These are phyloP conservation scores for Mimas tiliae DNA, from an alignment of 2,888 invertebrate species.

Conservation along the genomic window DNA sequence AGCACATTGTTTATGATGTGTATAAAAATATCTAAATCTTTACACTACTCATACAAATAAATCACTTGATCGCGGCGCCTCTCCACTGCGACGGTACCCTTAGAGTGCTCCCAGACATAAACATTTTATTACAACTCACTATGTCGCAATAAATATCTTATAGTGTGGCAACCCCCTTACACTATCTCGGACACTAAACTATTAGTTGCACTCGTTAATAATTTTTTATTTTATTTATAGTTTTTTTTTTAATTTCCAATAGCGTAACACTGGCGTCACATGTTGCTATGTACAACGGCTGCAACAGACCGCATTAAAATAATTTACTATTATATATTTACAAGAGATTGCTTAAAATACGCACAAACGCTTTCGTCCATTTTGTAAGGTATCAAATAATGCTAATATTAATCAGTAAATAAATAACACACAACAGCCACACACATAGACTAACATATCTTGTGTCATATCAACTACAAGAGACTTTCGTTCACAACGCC, in stretches of 20 bases:
- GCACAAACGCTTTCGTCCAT: constrained; percentile 22
- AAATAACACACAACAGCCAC: too few species aligned
- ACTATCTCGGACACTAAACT: constrained; percentile 22
- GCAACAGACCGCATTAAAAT: constrained; percentile 29
- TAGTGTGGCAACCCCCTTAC: constrained; percentile 10
- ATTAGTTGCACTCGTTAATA: constrained; percentile 13
- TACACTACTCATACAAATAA: neutral
- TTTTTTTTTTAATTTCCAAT: constrained; percentile 41
- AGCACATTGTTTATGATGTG: neutral
- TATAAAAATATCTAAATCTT: neutral
- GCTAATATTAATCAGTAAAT: neutral
- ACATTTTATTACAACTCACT: neutral
- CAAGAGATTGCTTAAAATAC: constrained; percentile 34
- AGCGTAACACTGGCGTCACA: constrained; percentile 43
- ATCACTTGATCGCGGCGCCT: neutral
- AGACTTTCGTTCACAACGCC: too few species aligned
- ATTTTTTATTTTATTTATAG: constrained; percentile 49
- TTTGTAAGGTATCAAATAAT: neutral
- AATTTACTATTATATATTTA: constrained; percentile 32
- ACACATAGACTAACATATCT: too few species aligned
- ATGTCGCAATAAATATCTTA: too few species aligned
- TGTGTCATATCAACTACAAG: too few species aligned
- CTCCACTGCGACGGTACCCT: neutral
- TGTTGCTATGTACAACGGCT: constrained; percentile 34
- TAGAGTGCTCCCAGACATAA: neutral